These are phyloP conservation scores for Podarcis siculus DNA, from an alignment of 2,797 vertebrate genomes.

Conservation along the genomic window DNA sequence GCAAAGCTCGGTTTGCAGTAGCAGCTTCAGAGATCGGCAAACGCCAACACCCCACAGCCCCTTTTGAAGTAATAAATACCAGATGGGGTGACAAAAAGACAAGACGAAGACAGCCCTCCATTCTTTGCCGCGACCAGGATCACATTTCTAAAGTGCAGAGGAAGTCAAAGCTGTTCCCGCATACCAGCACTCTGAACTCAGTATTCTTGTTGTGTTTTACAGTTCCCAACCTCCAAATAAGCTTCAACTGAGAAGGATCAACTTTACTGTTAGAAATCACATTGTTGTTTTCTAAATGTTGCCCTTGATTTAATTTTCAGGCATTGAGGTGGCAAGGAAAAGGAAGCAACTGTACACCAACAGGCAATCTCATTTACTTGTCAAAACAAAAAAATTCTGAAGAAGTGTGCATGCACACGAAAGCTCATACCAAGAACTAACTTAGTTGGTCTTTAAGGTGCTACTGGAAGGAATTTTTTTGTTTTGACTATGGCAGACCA, in stretches of 20 bases:
- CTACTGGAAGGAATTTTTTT: no score
- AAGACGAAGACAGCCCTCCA: constrained; percentile 67
- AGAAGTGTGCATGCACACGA: no score
- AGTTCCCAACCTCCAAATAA: constrained; percentile 44
- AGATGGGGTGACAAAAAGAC: constrained; percentile 72
- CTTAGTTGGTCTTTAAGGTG: no score
- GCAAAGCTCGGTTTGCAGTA: constrained; percentile 46
- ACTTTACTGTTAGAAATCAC: constrained; percentile 30
- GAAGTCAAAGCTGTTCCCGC: constrained; percentile 65
- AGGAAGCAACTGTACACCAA: background rate
- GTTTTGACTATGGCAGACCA: no score
- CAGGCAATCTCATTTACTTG: background rate
- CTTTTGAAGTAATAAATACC: constrained; percentile 76
- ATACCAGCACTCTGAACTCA: constrained; percentile 67
- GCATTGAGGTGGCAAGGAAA: background rate
- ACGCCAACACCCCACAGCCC: constrained; percentile 59
- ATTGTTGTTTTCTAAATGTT: constrained; percentile 39
- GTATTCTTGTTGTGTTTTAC: constrained; percentile 70
- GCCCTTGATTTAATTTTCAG: background rate
- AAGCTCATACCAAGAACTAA: no score
- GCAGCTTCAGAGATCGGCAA: constrained; percentile 67
- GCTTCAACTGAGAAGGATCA: constrained; percentile 48
- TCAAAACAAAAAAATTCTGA: no score
- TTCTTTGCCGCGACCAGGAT: constrained; percentile 68
- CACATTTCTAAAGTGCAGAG: constrained; percentile 73